Conservation (phyloP, 2,113 vertebrate genomes). For the Leucopternis melanops region DNA sequence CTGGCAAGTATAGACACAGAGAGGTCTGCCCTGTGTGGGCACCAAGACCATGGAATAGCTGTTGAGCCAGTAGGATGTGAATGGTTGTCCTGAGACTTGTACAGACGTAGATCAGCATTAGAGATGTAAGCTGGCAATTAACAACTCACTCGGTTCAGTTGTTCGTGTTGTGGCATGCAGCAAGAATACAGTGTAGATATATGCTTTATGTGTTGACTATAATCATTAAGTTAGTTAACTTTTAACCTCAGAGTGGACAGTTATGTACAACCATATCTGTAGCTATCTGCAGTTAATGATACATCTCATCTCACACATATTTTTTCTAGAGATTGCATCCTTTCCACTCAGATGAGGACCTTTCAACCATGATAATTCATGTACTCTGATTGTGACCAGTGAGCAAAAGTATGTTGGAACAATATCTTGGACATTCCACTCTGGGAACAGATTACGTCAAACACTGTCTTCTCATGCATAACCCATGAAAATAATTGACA, state of each 20-base stretch:
- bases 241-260: background rate
- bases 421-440: background rate
- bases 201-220: background rate
- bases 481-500: constrained; percentile 1
- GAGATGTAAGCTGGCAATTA: background rate
- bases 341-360: constrained; percentile 4
- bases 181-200: background rate
- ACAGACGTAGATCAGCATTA: background rate
- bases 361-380: background rate
- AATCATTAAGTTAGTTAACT: background rate
- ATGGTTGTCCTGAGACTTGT: background rate
- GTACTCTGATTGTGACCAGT: background rate
- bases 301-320: background rate
- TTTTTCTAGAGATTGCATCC: background rate
- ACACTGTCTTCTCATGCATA: background rate
- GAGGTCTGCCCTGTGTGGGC: background rate
- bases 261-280: background rate
- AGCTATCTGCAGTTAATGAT: background rate
- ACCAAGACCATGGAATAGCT: background rate
- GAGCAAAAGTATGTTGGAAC: background rate
- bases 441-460: background rate
- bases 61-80: background rate
- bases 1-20: background rate
- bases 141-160: background rate
- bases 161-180: background rate